These are phyloP conservation scores for Noctilio leporinus DNA, from an alignment of 2,113 vertebrate genomes.

Conservation along the genomic window DNA sequence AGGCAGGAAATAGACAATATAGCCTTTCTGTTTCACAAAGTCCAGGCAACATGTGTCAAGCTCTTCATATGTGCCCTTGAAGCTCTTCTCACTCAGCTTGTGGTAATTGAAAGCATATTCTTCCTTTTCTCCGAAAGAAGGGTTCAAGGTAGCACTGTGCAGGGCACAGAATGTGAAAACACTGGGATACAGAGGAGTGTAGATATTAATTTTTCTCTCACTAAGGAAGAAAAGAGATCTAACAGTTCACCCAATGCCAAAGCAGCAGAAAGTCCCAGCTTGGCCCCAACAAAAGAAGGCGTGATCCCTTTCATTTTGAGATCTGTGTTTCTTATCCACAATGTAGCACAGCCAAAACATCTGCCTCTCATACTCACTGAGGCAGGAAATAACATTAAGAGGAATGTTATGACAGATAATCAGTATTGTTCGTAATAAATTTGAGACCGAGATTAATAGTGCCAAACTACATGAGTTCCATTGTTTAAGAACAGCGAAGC, in stretches of 20 bases:
- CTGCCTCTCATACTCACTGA: neutral
- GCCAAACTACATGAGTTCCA: neutral
- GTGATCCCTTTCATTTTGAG: neutral
- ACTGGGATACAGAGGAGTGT: neutral
- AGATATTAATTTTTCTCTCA: neutral
- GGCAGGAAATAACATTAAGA: conserved; percentile 35
- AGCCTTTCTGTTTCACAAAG: neutral
- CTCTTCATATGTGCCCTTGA: neutral
- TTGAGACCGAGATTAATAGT: neutral
- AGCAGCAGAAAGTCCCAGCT: neutral
- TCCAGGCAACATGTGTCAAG: neutral
- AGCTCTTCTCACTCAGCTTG: neutral
- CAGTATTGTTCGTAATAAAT: conserved; percentile 32
- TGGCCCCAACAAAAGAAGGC: neutral
- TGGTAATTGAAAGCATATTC: neutral
- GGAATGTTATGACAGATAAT: conserved; percentile 6
- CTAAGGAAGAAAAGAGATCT: neutral
- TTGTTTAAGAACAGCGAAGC: neutral
- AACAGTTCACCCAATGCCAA: neutral
- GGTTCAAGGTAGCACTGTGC: neutral
- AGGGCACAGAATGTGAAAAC: neutral
- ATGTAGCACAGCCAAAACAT: neutral
- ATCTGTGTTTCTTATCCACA: neutral
- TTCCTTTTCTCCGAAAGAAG: neutral
- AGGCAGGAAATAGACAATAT: neutral